Evolutionary conservation across 2,113 vertebrate species (phyloP), one percentile per base, ranked within the genome.

Genomic region (Galeopterus variegatus): DNA sequence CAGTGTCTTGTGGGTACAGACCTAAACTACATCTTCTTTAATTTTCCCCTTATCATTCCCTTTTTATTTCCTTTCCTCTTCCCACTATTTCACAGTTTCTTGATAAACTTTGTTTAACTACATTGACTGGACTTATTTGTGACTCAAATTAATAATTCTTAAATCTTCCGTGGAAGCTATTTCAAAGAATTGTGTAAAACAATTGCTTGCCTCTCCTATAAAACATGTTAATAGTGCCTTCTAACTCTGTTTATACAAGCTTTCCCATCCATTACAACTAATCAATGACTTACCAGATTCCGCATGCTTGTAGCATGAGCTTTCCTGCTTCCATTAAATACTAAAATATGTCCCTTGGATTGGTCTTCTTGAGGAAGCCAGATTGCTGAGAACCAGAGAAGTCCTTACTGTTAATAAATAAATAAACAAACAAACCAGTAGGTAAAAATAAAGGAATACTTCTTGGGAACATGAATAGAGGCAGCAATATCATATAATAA

Each of bases 191-290:
- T 75, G 23, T 89, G 12, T 84, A 58, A 96, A 98, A 93, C 19
- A 50, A 36, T 79, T 88, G 23, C 85, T 67, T 52, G 10, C 50
- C 96, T 88, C 60, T 90, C 48, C 52, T 95, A 60, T 91, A 96
- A 94, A 98, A 85, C 70, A 89, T 50, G 64, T 92, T 97, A 97
- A 52, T 65, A 80, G 76, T 91, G 18, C 94, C 95, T 93, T 94
- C 50, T 96, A 96, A 69, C 17, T 93, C 9, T 73, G 26, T 96
- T 98, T 98, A 92, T 88, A 95, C 88, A 95, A 81, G 60, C 45
- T 90, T 98, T 97, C 50, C 88, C 80, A 94, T 52, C 45, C 67
- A 31, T 95, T 96, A 94, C 67, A 97, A 90, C 26, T 87, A 97
- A 98, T 90, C 33, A 97, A 65, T 96, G 77, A 69, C 77, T 97